Evolutionary conservation across 2,113 vertebrate species (phyloP), one percentile per base, ranked within the genome.

Genomic region (Psophia crepitans): DNA sequence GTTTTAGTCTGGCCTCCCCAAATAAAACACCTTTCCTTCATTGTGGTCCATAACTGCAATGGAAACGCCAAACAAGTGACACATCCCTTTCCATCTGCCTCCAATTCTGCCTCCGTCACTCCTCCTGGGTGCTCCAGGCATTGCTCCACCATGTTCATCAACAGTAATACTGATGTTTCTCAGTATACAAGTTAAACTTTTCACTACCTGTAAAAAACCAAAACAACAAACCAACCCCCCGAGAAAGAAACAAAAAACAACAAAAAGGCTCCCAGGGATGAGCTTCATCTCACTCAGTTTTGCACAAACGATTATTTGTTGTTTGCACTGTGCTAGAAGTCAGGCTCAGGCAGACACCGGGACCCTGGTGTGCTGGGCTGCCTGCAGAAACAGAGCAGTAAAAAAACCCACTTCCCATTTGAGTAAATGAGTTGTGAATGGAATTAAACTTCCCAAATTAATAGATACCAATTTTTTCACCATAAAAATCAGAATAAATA

Each of bases 101-200:
- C 73, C 0, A 0, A 11, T 37, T 68, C 65, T 49, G 66, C 35
- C 43, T 43, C 16, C 1, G 2, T 22, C 49, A 48, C 48, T 73
- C 57, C 41, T 79, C 24, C 65, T 11, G 11, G 76, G 48, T 86
- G 41, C 27, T 66, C n/a, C 68, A 84, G 81, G n/a, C 54, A 84
- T 14, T 64, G 70, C 12, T 87, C 44, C 35, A 73, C 19, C n/a
- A 32, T 1, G 9, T 27, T 75, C 21, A 87, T 23, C 33, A 76
- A 49, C 11, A 91, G 22, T 43, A 83, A 76, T 21, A 73, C 8
- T 49, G 53, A 28, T 9, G 17, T 12, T 84, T 86, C 39, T 48
- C 41, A 57, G 28, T 5, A 37, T 19, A 44, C 65, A 94, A 87
- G 20, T 10, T 68, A 56, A 65, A 76, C 22, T 3, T 74, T 84